Conservation (phyloP, 2,797 vertebrate genomes). For the Cuniculus paca region DNA sequence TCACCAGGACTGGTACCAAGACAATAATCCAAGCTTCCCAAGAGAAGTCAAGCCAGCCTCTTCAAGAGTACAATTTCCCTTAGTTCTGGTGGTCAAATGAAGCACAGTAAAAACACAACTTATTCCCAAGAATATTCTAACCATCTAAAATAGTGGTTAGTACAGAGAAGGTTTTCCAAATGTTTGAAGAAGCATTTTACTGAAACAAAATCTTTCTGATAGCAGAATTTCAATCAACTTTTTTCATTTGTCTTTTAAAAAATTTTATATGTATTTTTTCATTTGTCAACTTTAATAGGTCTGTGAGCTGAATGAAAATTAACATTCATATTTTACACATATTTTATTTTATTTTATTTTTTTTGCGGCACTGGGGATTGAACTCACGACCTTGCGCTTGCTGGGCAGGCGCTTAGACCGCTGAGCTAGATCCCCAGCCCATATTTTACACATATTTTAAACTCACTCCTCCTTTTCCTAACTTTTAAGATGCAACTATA, state of each 20-base stretch:
- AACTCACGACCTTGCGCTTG: too few species aligned
- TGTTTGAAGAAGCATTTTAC: not conserved
- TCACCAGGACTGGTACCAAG: not conserved
- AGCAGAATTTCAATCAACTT: conserved; percentile 19
- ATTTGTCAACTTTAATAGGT: not conserved
- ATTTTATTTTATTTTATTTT: too few species aligned
- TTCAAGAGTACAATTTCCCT: not conserved
- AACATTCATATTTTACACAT: not conserved
- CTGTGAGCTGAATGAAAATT: not conserved
- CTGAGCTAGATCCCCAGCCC: too few species aligned
- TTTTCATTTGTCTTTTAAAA: too few species aligned
- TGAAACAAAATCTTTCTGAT: not conserved
- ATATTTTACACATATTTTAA: not conserved
- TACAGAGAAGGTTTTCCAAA: not conserved
- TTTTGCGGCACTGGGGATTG: too few species aligned
- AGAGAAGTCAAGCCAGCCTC: not conserved
- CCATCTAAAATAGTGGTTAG: not conserved
- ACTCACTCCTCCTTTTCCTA: not conserved
- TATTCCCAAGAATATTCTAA: not conserved
- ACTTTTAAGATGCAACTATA: not conserved
- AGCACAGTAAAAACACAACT: not conserved
- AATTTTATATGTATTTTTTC: too few species aligned
- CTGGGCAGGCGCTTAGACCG: too few species aligned
- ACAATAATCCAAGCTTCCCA: not conserved
- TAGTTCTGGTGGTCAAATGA: not conserved